A percentile compares a stretch with the other conserved stretches of the same genome.
Evolutionary conservation across 2,888 invertebrate genomes (phyloP).

Genomic region (Eilema depressum): DNA sequence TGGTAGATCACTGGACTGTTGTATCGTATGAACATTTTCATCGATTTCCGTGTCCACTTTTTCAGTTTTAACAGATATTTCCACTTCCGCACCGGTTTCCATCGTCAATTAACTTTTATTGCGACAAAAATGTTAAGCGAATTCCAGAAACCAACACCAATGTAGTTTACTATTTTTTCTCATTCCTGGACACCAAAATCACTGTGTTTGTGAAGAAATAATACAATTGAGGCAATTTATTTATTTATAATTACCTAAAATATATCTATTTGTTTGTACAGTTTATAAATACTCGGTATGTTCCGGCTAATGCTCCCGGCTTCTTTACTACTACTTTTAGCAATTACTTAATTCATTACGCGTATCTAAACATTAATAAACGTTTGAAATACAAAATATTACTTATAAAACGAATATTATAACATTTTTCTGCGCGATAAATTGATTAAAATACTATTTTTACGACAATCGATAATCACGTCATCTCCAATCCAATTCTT

Average conservation of each 20-base stretch:
- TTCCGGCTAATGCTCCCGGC: constrained; percentile 6
- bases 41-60: constrained; percentile 19
- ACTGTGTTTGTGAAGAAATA: neutral
- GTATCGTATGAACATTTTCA: neutral
- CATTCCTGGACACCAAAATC: neutral
- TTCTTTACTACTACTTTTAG: constrained; percentile 6
- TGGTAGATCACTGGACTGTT: neutral
- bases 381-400: neutral
- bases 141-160: neutral
- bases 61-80: constrained; percentile 44
- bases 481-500: constrained; percentile 9
- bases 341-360: constrained; percentile 11
- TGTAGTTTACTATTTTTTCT: neutral
- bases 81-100: constrained; percentile 27
- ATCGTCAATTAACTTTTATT: constrained; percentile 35
- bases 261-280: neutral
- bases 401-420: neutral
- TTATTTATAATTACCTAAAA: neutral
- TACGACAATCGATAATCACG: constrained; percentile 21
- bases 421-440: neutral
- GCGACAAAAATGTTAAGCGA: constrained; percentile 15
- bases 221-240: neutral
- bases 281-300: constrained; percentile 14
- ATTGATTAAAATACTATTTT: constrained; percentile 12
- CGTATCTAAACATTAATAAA: neutral